Evolutionary conservation across 2,113 vertebrate genomes (phyloP).

Genomic region (Tragulus kanchil): DNA sequence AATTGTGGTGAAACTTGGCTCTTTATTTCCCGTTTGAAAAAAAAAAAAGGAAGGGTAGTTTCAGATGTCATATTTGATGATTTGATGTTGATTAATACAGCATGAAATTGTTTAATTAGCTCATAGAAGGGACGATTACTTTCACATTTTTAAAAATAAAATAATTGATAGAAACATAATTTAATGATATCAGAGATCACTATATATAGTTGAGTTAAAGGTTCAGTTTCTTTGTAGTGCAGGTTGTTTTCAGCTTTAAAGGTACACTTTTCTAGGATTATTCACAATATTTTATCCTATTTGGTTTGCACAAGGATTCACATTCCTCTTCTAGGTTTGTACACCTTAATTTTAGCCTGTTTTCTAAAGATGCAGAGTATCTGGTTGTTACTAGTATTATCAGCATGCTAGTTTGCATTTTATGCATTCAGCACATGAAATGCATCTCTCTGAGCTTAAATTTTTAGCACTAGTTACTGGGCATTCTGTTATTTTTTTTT

Average conservation of each 20-base stretch:
- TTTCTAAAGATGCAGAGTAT: constrained; percentile 13
- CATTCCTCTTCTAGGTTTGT: not conserved
- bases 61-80: not conserved
- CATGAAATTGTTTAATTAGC: not conserved
- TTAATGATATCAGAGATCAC: not conserved
- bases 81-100: constrained; percentile 47
- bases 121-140: not conserved
- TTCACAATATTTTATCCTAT: not conserved
- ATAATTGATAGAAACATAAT: constrained; percentile 7
- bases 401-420: constrained; percentile 26
- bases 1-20: not conserved
- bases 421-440: not conserved
- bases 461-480: not conserved
- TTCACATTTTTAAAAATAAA: constrained; percentile 15
- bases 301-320: constrained; percentile 20
- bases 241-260: constrained; percentile 5
- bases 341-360: not conserved
- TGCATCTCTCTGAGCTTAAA: not conserved
- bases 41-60: not conserved
- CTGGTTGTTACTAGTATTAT: not conserved
- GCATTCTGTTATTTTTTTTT: constrained; percentile 41
- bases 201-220: not conserved
- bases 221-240: not conserved
- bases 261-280: not conserved
- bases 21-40: not conserved